These are phyloP conservation scores for Coracias cyanogaster DNA, from an alignment of 2,797 vertebrate species.

Conservation along the genomic window DNA sequence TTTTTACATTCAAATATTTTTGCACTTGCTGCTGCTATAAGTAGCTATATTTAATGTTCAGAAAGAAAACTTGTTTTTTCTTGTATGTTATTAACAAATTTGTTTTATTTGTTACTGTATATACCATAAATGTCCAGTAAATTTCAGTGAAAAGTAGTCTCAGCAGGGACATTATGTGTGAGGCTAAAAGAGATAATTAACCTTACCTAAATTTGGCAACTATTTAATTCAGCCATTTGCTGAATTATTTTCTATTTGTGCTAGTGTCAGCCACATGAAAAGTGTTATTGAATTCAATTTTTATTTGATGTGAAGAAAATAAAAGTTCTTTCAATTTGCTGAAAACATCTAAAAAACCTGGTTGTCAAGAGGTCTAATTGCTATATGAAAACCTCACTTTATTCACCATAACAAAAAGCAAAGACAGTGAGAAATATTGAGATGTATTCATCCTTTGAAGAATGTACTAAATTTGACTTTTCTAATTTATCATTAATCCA, in stretches of 20 bases:
- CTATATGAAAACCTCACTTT: neutral
- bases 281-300: neutral
- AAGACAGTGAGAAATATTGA: neutral
- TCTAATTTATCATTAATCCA: neutral
- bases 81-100: neutral
- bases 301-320: neutral
- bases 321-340: neutral
- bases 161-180: neutral
- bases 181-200: conserved; percentile 1
- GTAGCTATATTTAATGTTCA: neutral
- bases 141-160: neutral
- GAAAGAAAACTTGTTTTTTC: neutral
- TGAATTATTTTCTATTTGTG: neutral
- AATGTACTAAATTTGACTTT: neutral
- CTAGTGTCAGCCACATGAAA: neutral
- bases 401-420: neutral
- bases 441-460: neutral
- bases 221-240: neutral
- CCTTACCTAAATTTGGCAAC: neutral
- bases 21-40: neutral
- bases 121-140: neutral
- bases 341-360: neutral
- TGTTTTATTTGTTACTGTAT: neutral
- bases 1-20: neutral
- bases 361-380: neutral